Evolutionary conservation across 1,140 invertebrate genomes (phyloP), one percentile per base, ranked within the genome.

Genomic region (Brachionus paranguensis): DNA sequence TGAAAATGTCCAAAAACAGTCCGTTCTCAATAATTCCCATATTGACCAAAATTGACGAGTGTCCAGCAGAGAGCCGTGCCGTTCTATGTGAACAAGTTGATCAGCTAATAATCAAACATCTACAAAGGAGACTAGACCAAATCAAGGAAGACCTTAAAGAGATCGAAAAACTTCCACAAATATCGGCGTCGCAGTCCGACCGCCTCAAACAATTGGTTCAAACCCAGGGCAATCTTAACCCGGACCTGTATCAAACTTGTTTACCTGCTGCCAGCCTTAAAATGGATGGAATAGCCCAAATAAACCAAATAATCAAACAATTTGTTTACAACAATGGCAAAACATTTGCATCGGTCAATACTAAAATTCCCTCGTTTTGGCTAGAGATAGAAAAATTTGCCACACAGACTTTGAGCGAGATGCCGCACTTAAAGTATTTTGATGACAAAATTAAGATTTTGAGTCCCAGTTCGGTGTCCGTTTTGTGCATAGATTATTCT

Each of bases 341-440:
- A 76, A 76, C 17, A 29, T 76, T 76, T 76, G 12, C 7, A 17
- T 20, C 24, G 5, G 50, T 64, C 3, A 81, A 81, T 47, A 33
- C n/a, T 1, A 81, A 81, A 81, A 81, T 81, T 81, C 78, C 78
- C 6, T 20, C 78, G 11, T 81, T 81, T 64, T 81, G 78, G 78
- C 14, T 43, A 2, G 78, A 81, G 27, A 55, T 81, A 12, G 78
- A 81, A 81, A 43, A 68, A 64, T 64, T 37, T 68, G 78, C 78
- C 10, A 64, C 41, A 11, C 33, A 81, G 24, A 20, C 20, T 11
- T 8, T 81, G 14, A 68, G 33, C 20, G 78, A 81, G 24, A 43
- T 64, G 14, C 78, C 78, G 10, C 29, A 60, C 41, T 24, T 64
- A 24, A 65, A 81, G 37, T 64, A 64, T 14, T 41, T 24, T 20